Base-by-base conservation (phyloP, 2,797 vertebrate genomes). In the Staurois parvus region DNA sequence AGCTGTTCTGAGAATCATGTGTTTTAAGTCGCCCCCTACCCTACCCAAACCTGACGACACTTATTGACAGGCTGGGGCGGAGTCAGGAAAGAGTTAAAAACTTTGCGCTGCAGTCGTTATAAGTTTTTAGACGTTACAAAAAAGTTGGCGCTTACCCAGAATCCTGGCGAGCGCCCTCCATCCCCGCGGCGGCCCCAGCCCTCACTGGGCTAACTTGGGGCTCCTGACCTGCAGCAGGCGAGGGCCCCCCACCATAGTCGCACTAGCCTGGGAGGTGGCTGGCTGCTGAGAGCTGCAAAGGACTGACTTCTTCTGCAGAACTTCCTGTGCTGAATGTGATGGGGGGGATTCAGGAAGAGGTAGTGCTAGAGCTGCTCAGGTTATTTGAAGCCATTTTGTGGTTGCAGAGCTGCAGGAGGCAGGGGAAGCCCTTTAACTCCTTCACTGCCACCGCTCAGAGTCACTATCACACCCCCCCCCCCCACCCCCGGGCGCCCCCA, bases 261-360 rank as follows among this genome's bases (percentile, higher is more conserved):
- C 24, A 13, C 7, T 26, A 9, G 32, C 6, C 64, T 15, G 68
- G 48, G 26, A 77, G 56, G 68, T 66, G 12, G 3, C 13, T 40
- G 34, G 34, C 34, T 37, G 45, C 67, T 34, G 29, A 28, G 42
- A 40, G 11, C n/a, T 19, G 48, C 48, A 52, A 48, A 72, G 56
- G 29, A n/a, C 15, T 72, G 7, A 45, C 67, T 52, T 52, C 3
- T 26, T 40, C n/a, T 75, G 4, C 75, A 21, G 37, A n/a, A 94
- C 95, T 96, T 96, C 95, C 95, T 96, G 94, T 93, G 89, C 91
- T 91, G 90, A 52, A 88, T 88, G 91, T 84, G 84, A 40, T 90
- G 85, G 93, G 92, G 75, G 88, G 94, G 92, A 92, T 92, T 94
- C 94, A 96, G 96, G 95, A 95, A 96, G 95, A 93, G 96, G 95